Evolutionary conservation across 1,140 invertebrate genomes (phyloP).

Genomic region (Drosophila dunni): DNA sequence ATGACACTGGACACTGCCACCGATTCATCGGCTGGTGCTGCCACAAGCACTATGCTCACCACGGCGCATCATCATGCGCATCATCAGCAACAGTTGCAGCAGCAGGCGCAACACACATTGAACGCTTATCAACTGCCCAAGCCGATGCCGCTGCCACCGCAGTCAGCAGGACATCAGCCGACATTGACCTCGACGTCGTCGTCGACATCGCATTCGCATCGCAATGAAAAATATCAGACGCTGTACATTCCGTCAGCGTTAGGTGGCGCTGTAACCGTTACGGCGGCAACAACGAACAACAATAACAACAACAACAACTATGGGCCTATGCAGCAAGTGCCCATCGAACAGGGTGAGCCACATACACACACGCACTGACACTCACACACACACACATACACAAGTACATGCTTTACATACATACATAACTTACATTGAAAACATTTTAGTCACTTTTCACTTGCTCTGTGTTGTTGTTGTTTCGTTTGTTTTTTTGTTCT

Average conservation of each 20-base stretch:
- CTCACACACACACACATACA: constrained; percentile 23
- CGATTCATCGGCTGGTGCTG: constrained; percentile 35
- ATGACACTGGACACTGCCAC: constrained; percentile 44
- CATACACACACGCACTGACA: constrained; percentile 28
- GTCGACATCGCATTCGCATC: constrained; percentile 26
- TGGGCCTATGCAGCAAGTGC: constrained; percentile 69
- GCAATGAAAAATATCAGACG: constrained; percentile 68
- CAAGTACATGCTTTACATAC: constrained; percentile 25
- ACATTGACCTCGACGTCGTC: constrained; percentile 11
- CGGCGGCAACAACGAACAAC: constrained; percentile 34
- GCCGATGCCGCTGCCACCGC: constrained; percentile 59
- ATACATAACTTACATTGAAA: constrained; percentile 18
- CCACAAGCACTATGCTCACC: constrained; percentile 35
- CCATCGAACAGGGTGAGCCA: constrained; percentile 81
- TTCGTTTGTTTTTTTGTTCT: constrained; percentile 20
- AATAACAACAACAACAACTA: constrained; percentile 46
- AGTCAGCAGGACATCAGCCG: constrained; percentile 9
- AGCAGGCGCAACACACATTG: constrained; percentile 55
- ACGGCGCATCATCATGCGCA: constrained; percentile 63
- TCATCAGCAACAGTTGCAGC: constrained; percentile 53
- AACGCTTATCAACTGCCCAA: constrained; percentile 60
- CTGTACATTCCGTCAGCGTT: constrained; percentile 60
- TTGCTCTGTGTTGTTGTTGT: constrained; percentile 51
- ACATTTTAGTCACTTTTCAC: constrained; percentile 20
- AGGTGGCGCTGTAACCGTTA: constrained; percentile 31